phyloP scores from a whole-genome alignment of 2,797 vertebrate genomes.

The Molothrus ater region DNA sequence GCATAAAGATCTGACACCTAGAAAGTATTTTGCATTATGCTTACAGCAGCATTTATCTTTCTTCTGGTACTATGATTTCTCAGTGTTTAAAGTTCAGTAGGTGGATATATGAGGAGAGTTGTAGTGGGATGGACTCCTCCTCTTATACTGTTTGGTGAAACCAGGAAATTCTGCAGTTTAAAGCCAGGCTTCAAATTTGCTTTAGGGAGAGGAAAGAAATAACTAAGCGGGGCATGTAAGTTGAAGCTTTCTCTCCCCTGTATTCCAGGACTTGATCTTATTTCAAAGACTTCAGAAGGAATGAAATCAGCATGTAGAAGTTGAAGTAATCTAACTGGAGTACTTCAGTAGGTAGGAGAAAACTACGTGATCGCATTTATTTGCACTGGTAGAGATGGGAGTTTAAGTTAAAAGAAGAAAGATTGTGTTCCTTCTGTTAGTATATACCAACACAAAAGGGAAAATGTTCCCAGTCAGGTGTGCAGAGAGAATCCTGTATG shows the following conservation, averaged over 20 bases:
- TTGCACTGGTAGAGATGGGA: not conserved
- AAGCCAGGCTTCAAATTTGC: not conserved
- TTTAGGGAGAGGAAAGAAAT: not conserved
- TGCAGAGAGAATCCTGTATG: not conserved
- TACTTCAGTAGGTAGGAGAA: conserved; percentile 16
- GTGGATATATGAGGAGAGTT: not conserved
- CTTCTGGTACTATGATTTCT: not conserved
- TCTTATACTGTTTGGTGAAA: not conserved
- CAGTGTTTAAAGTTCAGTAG: not conserved
- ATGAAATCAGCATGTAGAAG: not conserved
- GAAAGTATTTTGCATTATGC: not conserved
- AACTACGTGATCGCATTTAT: not conserved
- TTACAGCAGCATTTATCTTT: not conserved
- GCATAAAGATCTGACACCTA: not conserved
- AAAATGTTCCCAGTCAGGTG: not conserved
- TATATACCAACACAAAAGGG: not conserved
- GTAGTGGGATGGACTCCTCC: not conserved
- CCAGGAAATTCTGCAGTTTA: not conserved
- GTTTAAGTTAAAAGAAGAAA: not conserved
- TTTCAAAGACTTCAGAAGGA: not conserved
- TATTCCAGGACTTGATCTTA: not conserved
- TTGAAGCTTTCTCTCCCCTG: not conserved
- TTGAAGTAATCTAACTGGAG: not conserved
- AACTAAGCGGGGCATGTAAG: not conserved
- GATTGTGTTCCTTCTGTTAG: not conserved